phyloP scores from a whole-genome alignment of 2,888 invertebrate genomes.

The Melieria crassipennis region DNA sequence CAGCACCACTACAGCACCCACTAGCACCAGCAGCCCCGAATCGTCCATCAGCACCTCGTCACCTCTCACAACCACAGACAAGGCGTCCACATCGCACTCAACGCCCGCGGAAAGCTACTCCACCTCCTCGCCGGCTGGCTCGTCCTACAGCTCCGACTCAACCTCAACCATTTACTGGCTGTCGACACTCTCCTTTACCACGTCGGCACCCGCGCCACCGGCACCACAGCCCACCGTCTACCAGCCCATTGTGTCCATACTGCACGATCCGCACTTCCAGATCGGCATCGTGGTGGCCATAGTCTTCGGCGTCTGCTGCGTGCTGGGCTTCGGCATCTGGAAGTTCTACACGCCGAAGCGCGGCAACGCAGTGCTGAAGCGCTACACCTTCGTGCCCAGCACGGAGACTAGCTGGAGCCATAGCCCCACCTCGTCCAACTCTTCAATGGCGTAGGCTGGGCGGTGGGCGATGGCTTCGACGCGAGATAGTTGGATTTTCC shows the following conservation, averaged over 20 bases:
- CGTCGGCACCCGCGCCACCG: slow-evolving; percentile 43
- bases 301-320: slow-evolving; percentile 32
- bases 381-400: slow-evolving; percentile 55
- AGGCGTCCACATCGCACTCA: neutral
- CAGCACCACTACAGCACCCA: slow-evolving; percentile 3
- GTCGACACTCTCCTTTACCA: slow-evolving; percentile 16
- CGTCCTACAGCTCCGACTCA: too few relatives aligned
- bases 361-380: slow-evolving; percentile 40
- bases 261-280: too few relatives aligned
- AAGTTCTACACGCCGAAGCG: slow-evolving; percentile 19
- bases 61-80: neutral
- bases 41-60: slow-evolving; percentile 8
- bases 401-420: slow-evolving; percentile 56
- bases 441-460: slow-evolving; percentile 18
- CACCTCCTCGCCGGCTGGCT: too few relatives aligned
- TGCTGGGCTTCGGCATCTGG: slow-evolving; percentile 9
- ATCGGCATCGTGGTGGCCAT: slow-evolving; percentile 2
- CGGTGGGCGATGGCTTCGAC: neutral
- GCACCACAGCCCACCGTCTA: slow-evolving; percentile 48
- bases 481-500: too few relatives aligned
- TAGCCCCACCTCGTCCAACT: slow-evolving; percentile 41
- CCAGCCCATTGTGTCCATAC: slow-evolving; percentile 27
- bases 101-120: too few relatives aligned
- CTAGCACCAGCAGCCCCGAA: neutral
- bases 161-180: neutral